Evolutionary conservation across 2,113 vertebrate genomes (phyloP), one percentile per base, ranked within the genome.

Genomic region (Plotosus lineatus): DNA sequence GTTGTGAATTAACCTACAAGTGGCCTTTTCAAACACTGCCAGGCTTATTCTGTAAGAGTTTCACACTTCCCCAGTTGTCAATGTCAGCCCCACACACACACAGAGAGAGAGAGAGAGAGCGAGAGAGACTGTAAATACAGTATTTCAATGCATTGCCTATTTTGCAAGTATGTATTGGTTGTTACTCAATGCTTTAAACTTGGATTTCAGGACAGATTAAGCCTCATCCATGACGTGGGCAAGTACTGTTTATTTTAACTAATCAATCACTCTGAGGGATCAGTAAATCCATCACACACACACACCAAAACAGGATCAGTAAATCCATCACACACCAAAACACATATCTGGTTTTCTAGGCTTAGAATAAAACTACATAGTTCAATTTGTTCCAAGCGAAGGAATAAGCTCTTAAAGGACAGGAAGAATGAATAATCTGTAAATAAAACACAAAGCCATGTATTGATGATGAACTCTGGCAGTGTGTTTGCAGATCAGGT

Each of bases 1-100:
- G 36, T 63, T 81, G 19, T 61, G 68, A 80, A 50, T 44, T 7
- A 77, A 51, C 44, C 33, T 33, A 7, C 51, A 8, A 75, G 69
- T 12, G 8, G 28, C 8, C 28, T 55, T 46, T 26, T 19, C n/a
- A 12, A 83, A 31, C 21, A 31, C 51, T 53, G 46, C 53, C 63
- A 71, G 23, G 71, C 56, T 78, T 28, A 61, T 40, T 48, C 28
- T 36, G 75, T 65, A 53, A 75, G 51, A 80, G 31, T 77, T 79
- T 82, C 71, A 84, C 85, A 83, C 83, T 65, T 82, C 36, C 80
- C 66, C 79, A 87, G 83, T 86, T 87, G 78, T 38, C 26, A 38
- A 73, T 46, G 77, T 75, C 82, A 81, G 80, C 63, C 79, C 82
- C 65, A 73, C 21, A 46, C 81, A 79, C 50, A 82, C 78, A n/a